Conservation (phyloP, 2,797 vertebrate species). For the Vespertilio murinus region DNA sequence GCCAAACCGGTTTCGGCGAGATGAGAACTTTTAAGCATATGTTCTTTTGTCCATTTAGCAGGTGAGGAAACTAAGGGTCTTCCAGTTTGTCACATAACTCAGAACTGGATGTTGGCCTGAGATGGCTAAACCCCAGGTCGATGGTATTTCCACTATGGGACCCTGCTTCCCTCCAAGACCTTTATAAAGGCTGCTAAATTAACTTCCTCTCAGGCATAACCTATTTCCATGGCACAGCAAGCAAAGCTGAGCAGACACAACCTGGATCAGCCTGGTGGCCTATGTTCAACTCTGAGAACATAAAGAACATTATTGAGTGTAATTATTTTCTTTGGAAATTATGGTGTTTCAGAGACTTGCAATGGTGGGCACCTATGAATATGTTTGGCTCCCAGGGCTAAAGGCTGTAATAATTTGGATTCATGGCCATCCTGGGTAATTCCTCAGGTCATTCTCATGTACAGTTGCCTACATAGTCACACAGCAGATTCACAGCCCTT, state of each 20-base stretch:
- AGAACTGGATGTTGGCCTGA: neutral
- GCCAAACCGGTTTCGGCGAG: too few species aligned
- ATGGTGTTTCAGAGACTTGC: neutral
- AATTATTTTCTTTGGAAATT: constrained; percentile 41
- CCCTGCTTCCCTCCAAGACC: neutral
- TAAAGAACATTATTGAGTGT: neutral
- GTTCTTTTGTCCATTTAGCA: neutral
- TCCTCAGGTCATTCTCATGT: constrained; percentile 46
- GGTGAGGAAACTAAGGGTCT: neutral
- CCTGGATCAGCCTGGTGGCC: neutral
- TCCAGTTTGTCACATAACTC: neutral
- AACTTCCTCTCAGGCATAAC: neutral
- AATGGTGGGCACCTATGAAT: neutral
- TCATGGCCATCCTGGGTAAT: constrained; percentile 16
- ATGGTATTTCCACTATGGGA: neutral
- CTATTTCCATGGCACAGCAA: neutral
- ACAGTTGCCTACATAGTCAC: neutral
- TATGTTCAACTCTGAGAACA: neutral
- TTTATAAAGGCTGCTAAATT: neutral
- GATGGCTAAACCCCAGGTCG: neutral
- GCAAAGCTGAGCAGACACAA: neutral
- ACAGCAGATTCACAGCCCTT: constrained; percentile 38
- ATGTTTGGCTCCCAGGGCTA: neutral
- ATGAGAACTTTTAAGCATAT: neutral
- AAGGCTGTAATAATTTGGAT: constrained; percentile 29